Evolutionary conservation across 2,888 invertebrate genomes (phyloP), one percentile per base, ranked within the genome.

Genomic region (Drosophila putrida): DNA sequence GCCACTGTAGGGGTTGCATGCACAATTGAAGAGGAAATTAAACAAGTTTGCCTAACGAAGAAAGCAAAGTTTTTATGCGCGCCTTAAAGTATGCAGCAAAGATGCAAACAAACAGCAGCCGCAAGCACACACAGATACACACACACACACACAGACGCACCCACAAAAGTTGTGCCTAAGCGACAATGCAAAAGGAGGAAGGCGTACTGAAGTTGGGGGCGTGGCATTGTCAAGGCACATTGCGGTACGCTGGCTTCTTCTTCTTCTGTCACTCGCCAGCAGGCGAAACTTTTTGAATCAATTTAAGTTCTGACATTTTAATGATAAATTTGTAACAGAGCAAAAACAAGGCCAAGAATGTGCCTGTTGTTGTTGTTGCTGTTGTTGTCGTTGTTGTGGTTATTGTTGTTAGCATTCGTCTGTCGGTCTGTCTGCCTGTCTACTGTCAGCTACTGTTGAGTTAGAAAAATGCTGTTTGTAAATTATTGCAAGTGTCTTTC

Each of bases 251-350:
- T 13, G 8, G 25, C 39, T 39, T 27, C n/a, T n/a, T 10, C 13
- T 28, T 6, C 47, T 33, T 31, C 50, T 15, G 43, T 44, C 35
- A 43, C 33, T 53, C 53, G 15, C 28, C 53, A 28, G 35, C 54
- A 35, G 74, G 46, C 76, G 63, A 88, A 85, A 85, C 71, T 85
- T 85, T 85, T 85, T 85, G 88, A 85, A 88, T 85, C 85, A 85
- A 85, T 85, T 85, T 85, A 88, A 85, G 85, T 88, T 85, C 88
- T 85, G 88, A 85, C 85, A 85, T 85, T 85, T 85, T 88, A 85
- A 85, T 88, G 88, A 85, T 85, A 88, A 85, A 85, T 85, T 83
- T 85, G 88, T 88, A 88, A 75, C 77, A 60, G 82, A 69, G 66
- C 68, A 76, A 71, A 77, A 83, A 77, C 71, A 73, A 73, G 76